A percentile compares a stretch with the other conserved stretches of the same genome.
phyloP scores from a whole-genome alignment of 1,140 invertebrate genomes.

The Tetramorium alpestre region DNA sequence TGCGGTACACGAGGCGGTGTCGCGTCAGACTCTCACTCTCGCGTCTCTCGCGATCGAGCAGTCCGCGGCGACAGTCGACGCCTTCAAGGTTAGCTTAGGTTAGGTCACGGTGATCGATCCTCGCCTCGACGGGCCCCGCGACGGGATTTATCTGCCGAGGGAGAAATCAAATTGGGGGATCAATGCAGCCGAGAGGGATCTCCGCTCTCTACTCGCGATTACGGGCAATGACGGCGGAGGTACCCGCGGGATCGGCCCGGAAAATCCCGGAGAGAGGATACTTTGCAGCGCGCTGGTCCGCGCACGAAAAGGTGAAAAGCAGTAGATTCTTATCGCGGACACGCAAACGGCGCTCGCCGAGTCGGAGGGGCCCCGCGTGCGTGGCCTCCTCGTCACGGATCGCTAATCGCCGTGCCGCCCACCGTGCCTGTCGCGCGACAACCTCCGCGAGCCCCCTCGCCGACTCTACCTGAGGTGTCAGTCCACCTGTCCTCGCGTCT shows the following conservation, averaged over 20 bases:
- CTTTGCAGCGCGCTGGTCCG: background rate
- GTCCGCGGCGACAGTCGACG: conserved; percentile 6
- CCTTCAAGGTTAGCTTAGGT: conserved; percentile 71
- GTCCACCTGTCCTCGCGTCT: background rate
- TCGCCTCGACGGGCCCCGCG: background rate
- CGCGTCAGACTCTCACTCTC: background rate
- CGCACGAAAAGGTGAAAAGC: background rate
- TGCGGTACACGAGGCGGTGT: background rate
- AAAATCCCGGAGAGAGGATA: background rate
- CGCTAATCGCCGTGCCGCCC: conserved; percentile 4
- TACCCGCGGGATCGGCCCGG: no score
- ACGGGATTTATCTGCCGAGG: conserved; percentile 56
- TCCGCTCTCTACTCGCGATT: background rate
- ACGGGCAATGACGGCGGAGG: background rate
- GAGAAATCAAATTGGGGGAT: conserved; percentile 51
- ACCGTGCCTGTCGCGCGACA: background rate
- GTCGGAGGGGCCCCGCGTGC: background rate
- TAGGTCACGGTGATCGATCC: conserved; percentile 63
- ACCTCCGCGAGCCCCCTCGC: background rate
- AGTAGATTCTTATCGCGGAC: background rate
- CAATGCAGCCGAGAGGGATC: background rate
- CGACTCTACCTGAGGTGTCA: background rate
- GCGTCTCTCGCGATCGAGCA: background rate
- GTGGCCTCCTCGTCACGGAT: background rate
- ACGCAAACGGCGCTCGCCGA: background rate